These are phyloP conservation scores for Numenius arquata DNA, from an alignment of 2,113 vertebrate genomes.

Conservation along the genomic window DNA sequence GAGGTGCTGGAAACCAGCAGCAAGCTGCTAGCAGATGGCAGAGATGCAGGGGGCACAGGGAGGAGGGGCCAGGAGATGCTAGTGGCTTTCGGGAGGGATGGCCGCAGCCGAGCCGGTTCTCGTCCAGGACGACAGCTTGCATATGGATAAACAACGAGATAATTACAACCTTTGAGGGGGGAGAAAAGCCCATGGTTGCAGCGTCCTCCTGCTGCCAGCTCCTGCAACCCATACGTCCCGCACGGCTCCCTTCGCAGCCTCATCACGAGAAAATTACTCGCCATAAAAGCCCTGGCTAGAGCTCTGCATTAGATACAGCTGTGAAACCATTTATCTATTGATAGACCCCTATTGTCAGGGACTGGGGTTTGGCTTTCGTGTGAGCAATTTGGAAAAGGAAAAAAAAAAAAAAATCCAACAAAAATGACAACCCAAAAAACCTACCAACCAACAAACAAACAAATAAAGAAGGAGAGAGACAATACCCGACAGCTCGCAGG, in stretches of 20 bases:
- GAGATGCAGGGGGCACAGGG: neutral
- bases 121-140: constrained; percentile 37
- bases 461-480: constrained; percentile 54
- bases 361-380: neutral
- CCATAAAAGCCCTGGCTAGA: constrained; percentile 1
- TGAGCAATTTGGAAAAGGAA: neutral
- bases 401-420: neutral
- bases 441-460: constrained; percentile 47
- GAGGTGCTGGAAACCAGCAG: neutral
- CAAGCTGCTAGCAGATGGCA: constrained; percentile 45
- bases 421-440: constrained; percentile 19
- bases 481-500: constrained; percentile 43
- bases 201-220: constrained; percentile 26
- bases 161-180: neutral
- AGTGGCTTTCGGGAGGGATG: neutral
- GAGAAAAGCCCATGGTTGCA: neutral
- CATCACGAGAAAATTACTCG: neutral
- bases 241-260: neutral
- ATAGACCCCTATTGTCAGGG: constrained; percentile 35
- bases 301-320: neutral
- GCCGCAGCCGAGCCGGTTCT: neutral
- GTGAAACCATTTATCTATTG: constrained; percentile 21
- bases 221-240: neutral
- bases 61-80: neutral
- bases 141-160: constrained; percentile 39